A percentile compares a stretch with the other conserved stretches of the same genome.
phyloP scores from a whole-genome alignment of 2,113 vertebrate genomes.

The Podilymbus podiceps region DNA sequence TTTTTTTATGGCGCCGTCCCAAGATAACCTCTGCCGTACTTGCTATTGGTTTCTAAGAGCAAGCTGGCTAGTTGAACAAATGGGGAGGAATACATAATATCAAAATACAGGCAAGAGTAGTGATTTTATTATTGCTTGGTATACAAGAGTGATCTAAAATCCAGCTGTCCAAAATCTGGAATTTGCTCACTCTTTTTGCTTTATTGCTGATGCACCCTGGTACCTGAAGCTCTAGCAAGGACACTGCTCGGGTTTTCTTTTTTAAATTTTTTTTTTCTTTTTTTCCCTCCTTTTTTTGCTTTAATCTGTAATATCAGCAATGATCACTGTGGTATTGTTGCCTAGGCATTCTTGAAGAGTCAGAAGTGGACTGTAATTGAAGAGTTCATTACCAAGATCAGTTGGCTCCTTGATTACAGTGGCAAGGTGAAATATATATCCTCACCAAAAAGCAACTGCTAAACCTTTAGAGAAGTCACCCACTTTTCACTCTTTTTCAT shows the following conservation, averaged over 20 bases:
- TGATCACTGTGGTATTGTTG: conserved; percentile 63
- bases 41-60: background rate
- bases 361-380: conserved; percentile 76
- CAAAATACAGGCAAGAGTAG: background rate
- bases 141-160: background rate
- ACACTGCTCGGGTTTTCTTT: background rate
- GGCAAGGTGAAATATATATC: conserved; percentile 80
- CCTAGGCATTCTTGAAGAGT: conserved; percentile 66
- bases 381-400: conserved; percentile 79
- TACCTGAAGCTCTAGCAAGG: background rate
- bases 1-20: background rate
- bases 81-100: background rate
- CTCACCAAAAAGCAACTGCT: conserved; percentile 81
- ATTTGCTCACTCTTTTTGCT: background rate
- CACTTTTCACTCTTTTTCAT: conserved; percentile 80
- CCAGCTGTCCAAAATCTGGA: background rate
- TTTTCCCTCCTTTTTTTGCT: background rate
- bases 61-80: background rate
- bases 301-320: conserved; percentile 49
- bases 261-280: background rate
- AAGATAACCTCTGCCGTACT: background rate
- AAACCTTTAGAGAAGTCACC: conserved; percentile 87
- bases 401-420: conserved; percentile 76
- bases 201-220: background rate
- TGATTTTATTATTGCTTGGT: background rate